Conservation (phyloP, 2,888 invertebrate species). For the Thelaira solivaga region DNA sequence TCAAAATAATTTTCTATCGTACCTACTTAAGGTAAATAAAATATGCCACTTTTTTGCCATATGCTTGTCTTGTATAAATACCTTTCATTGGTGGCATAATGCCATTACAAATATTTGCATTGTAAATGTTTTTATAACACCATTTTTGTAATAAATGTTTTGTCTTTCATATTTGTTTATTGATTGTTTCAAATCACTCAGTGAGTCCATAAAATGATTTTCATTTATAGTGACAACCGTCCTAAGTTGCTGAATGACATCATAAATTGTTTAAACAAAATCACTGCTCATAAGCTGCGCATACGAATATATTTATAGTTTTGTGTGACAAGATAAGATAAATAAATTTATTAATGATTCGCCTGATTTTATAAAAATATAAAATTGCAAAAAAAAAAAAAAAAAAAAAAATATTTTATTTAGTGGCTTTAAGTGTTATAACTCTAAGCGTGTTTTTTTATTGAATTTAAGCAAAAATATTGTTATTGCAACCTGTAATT, state of each 20-base stretch:
- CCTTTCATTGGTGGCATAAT: neutral
- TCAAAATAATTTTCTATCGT: no score
- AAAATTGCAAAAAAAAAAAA: no score
- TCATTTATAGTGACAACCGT: slow-evolving; percentile 35
- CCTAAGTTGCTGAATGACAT: neutral
- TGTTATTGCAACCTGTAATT: no score
- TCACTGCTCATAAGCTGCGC: neutral
- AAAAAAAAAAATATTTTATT: no score
- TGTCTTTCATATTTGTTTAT: slow-evolving; percentile 12
- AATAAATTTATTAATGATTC: slow-evolving; percentile 9
- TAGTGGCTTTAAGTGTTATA: no score
- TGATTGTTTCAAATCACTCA: slow-evolving; percentile 16
- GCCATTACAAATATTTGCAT: slow-evolving; percentile 48
- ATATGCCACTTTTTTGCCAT: neutral
- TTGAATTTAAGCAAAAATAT: no score
- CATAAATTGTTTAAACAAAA: slow-evolving; percentile 21
- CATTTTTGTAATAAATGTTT: neutral
- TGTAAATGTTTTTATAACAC: slow-evolving; percentile 28
- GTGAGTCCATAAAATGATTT: slow-evolving; percentile 55
- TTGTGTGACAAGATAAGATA: slow-evolving; percentile 32
- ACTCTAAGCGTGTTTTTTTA: no score
- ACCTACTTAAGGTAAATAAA: no score
- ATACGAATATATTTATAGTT: neutral
- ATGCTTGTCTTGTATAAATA: slow-evolving; percentile 14
- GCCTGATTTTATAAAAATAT: no score